Conservation (phyloP, 2,113 vertebrate species). For the Mormoops blainvillei region DNA sequence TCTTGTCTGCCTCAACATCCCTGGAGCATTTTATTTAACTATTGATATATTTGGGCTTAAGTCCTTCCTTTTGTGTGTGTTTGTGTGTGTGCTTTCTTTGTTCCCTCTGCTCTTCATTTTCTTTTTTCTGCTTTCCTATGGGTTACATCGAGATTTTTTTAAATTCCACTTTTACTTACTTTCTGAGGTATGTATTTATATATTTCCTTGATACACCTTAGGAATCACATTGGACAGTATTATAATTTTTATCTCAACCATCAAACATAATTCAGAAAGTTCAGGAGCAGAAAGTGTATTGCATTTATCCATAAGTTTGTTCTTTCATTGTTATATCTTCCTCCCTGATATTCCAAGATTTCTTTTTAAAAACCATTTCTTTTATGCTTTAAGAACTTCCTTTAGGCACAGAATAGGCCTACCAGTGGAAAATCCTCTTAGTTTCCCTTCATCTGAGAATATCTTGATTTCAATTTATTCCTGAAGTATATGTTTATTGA, state of each 20-base stretch:
- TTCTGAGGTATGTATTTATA: neutral
- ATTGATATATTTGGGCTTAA: neutral
- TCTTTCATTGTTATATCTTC: neutral
- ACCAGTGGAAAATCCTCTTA: neutral
- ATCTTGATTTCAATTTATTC: too few relatives aligned
- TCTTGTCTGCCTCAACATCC: neutral
- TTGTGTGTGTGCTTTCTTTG: too few relatives aligned
- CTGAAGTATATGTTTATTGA: too few relatives aligned
- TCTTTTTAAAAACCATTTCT: neutral
- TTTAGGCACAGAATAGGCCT: neutral
- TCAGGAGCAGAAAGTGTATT: neutral
- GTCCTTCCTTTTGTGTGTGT: neutral
- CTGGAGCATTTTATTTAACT: neutral
- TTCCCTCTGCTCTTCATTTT: neutral
- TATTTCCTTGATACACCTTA: neutral
- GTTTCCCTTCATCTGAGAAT: too few relatives aligned
- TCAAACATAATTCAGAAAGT: too few relatives aligned
- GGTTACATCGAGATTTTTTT: neutral
- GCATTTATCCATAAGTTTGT: neutral
- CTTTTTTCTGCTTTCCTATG: neutral
- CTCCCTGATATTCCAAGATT: neutral
- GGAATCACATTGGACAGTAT: neutral
- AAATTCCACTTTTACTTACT: neutral
- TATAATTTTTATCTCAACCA: conserved; percentile 19
- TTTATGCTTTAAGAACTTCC: neutral